Evolutionary conservation across 2,113 vertebrate species (phyloP), one percentile per base, ranked within the genome.

Genomic region (Syngnathus scovelli): DNA sequence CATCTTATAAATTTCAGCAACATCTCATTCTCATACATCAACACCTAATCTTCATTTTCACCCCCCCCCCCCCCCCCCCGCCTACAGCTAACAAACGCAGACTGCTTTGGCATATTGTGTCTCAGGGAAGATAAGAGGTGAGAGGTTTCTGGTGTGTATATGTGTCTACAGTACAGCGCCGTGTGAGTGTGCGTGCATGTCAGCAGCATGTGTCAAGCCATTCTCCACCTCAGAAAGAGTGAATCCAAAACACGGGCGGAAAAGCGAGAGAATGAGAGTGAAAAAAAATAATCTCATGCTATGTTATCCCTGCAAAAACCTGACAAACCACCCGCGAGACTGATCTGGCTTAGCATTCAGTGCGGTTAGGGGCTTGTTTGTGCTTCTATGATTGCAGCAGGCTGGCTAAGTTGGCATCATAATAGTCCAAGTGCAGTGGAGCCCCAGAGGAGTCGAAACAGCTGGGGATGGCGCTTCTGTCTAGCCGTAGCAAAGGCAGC

Each of bases 291-390:
- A 88, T 90, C 86, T 89, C 78, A 83, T 90, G 84, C 84, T 88
- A 85, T 88, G 87, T 88, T 88, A 86, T 87, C 86, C 83, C 81
- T 78, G 78, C 82, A 86, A 90, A 88, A 88, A 89, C 84, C 85
- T 85, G 85, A 86, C 87, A 89, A 86, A 87, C 83, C 83, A 83
- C 83, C 83, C 78, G 80, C 69, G 79, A 86, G 86, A 85, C 83
- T 88, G 85, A 86, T 88, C 86, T 87, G 84, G 86, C 84, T 89
- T 86, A 90, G 82, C 80, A 84, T 85, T 84, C 80, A 78, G 79
- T 84, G 78, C 79, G 79, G 83, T 85, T 80, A 73, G 74, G 75
- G 82, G 86, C 83, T 88, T 86, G 89, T 85, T 87, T 87, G 84
- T 83, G 78, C 75, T 83, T 71, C 76, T 79, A 77, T 82, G 86